Conservation (phyloP, 2,888 invertebrate genomes). For the Pherbina coryleti region DNA sequence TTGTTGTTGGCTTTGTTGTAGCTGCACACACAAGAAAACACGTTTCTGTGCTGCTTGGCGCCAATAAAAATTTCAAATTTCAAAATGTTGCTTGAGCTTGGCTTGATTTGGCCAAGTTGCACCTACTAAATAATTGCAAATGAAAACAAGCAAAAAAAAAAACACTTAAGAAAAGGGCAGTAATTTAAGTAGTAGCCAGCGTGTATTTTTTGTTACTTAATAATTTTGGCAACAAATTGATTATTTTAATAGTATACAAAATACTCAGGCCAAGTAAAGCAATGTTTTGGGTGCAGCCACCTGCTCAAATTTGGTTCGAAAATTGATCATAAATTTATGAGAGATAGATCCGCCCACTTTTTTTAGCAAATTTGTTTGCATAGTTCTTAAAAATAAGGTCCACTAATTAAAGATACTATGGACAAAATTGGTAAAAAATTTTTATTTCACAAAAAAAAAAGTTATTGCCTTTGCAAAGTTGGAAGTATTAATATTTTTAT, state of each 20-base stretch:
- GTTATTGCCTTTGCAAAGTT: no score
- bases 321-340: no score
- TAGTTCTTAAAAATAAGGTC: no score
- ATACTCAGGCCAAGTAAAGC: not conserved
- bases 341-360: no score
- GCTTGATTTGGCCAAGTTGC: not conserved
- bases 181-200: not conserved
- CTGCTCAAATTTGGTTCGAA: not conserved
- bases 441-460: no score
- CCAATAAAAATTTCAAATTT: constrained; percentile 33
- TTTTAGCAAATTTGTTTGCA: no score
- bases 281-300: not conserved
- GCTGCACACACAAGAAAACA: constrained; percentile 18
- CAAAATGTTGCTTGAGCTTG: not conserved
- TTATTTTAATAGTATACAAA: not conserved
- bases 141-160: not conserved
- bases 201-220: not conserved
- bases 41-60: constrained; percentile 25
- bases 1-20: not conserved
- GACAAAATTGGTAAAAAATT: no score
- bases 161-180: not conserved
- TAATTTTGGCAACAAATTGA: not conserved
- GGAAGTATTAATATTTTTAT: no score
- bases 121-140: constrained; percentile 1
- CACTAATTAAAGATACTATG: no score